Percentiles rank a stretch among this genome's conserved stretches.
phyloP scores from a whole-genome alignment of 2,797 vertebrate species.

The Knipowitschia caucasica region DNA sequence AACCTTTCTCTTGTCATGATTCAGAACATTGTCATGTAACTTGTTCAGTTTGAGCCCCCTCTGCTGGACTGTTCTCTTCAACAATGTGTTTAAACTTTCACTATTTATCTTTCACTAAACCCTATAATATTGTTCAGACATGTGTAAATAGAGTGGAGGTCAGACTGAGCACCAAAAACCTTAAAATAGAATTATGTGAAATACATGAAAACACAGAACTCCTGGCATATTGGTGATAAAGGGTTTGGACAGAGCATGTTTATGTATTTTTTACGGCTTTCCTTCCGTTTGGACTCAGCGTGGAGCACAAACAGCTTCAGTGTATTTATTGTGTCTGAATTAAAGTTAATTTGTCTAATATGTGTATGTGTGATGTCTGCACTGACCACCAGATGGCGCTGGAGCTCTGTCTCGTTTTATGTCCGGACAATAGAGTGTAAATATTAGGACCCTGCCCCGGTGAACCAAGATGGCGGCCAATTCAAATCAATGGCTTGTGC shows the following conservation, averaged over 20 bases:
- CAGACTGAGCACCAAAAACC: too few species aligned
- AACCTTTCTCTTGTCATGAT: neutral
- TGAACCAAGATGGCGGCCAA: too few species aligned
- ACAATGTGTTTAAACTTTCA: neutral
- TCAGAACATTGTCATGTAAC: neutral
- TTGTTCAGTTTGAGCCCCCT: neutral
- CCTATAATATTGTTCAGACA: too few species aligned
- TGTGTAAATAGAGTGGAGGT: too few species aligned
- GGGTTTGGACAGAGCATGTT: neutral
- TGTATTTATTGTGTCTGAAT: slow-evolving; percentile 10
- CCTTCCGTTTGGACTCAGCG: neutral
- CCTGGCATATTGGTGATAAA: too few species aligned
- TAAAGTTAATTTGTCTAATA: neutral
- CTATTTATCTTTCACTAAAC: too few species aligned
- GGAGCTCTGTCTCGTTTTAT: too few species aligned
- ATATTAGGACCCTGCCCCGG: too few species aligned
- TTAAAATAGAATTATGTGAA: too few species aligned
- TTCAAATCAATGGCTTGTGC: too few species aligned
- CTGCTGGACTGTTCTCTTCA: neutral
- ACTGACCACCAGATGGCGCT: neutral
- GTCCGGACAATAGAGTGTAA: too few species aligned
- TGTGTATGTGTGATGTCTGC: neutral
- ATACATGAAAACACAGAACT: too few species aligned
- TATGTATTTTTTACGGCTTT: neutral
- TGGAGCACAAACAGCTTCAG: neutral